Base-by-base conservation (phyloP, 1,140 invertebrate species). In the Pentalonia nigronervosa region DNA sequence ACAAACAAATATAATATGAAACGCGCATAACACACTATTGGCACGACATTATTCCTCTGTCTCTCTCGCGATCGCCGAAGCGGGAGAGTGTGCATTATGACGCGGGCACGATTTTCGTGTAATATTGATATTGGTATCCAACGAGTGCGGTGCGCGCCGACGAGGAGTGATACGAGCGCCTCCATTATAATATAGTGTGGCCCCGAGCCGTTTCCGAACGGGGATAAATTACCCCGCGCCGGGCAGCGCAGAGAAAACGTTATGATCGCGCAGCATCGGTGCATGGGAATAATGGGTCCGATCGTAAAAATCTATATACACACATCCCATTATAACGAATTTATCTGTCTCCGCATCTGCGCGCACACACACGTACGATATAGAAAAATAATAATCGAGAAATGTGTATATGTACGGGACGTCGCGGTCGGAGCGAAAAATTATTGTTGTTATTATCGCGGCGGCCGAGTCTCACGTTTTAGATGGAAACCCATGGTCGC, bases 341-440 rank as follows among this genome's bases (percentile, higher is more conserved):
- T 92, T 92, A 92, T 92, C 91, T 84, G 91, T 92, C 76, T 92
- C 91, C 76, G 7, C 25, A 91, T 91, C 90, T 91, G 41, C 23
- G 17, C 56, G 30, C 60, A n/a, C 60, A 14, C 30, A n/a, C 60
- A 34, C 17, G 11, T 47, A 84, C 14, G 48, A 60, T 50, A 88
- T 86, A 89, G 76, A 60, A 93, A 76, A 89, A 93, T 87, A 88
- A 93, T 88, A 92, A 92, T 92, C 91, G 48, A 84, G 91, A 92
- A 83, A 91, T 92, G 48, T 92, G 48, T 83, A 53, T 89, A 36
- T 60, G 56, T 90, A 90, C 45, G 41, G 47, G 91, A 84, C 67
- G 91, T 92, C 91, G 91, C 91, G 91, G 91, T 92, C 91, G 91
- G 91, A 92, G 91, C 91, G 91, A 92, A 92, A 84, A 92, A 92